A percentile compares a stretch with the other conserved stretches of the same genome.
Conservation (phyloP, 2,113 vertebrate genomes). For the Aramus guarauna region DNA sequence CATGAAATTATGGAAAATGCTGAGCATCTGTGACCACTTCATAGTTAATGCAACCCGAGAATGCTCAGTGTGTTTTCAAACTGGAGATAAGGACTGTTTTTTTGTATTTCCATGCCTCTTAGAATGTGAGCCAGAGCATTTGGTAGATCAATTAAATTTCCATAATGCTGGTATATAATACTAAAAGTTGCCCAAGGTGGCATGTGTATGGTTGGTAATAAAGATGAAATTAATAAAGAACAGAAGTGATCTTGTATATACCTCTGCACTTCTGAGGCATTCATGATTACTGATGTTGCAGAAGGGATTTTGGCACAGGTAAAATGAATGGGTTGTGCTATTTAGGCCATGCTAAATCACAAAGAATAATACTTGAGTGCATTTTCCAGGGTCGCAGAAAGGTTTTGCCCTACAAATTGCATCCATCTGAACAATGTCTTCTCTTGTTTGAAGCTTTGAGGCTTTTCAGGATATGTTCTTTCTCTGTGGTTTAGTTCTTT, state of each 20-base stretch:
- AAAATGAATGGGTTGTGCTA: not conserved
- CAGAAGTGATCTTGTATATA: not conserved
- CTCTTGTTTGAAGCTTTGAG: not conserved
- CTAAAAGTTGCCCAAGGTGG: not conserved
- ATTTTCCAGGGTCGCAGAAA: not conserved
- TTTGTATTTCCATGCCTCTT: not conserved
- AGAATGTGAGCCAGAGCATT: not conserved
- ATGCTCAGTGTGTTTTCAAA: not conserved
- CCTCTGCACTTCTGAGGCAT: not conserved
- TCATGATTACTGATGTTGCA: not conserved
- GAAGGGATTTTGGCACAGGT: not conserved
- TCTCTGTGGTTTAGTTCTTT: not conserved
- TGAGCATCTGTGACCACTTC: not conserved
- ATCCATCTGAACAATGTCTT: not conserved
- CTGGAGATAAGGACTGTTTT: not conserved
- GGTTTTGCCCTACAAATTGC: not conserved
- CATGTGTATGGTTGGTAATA: not conserved
- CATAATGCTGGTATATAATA: not conserved
- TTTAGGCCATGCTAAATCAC: not conserved
- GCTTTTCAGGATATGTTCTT: not conserved
- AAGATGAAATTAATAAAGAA: not conserved
- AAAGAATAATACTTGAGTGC: not conserved
- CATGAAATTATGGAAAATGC: not conserved
- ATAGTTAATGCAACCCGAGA: not conserved
- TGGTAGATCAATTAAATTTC: conserved; percentile 16